A percentile compares a stretch with the other conserved stretches of the same genome.
phyloP scores from a whole-genome alignment of 2,888 invertebrate genomes.

The Cyclophora punctaria region DNA sequence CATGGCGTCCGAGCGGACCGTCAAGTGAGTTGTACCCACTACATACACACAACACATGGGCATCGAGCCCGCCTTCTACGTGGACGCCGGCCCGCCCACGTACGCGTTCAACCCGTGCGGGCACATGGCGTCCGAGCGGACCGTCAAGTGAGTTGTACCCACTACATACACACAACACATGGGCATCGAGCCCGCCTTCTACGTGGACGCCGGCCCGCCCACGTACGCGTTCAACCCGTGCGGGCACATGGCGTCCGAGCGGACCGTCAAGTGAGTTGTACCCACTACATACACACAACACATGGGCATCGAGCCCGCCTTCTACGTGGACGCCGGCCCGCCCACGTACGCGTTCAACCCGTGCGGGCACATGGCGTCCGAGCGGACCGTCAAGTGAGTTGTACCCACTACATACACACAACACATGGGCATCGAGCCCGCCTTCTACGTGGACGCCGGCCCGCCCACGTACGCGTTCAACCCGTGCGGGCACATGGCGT shows the following conservation, averaged over 20 bases:
- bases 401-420: too few species aligned
- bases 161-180: constrained; percentile 57
- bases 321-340: constrained; percentile 95
- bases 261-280: too few species aligned
- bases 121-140: neutral
- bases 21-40: too few species aligned
- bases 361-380: too few species aligned
- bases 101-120: constrained; percentile 99
- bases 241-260: too few species aligned
- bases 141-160: too few species aligned
- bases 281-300: too few species aligned
- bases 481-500: constrained; percentile 84
- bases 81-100: constrained; percentile 93
- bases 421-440: constrained; percentile 95
- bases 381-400: too few species aligned
- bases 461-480: constrained; percentile 97
- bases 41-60: constrained; percentile 79
- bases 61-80: constrained; percentile 97
- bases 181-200: constrained; percentile 98
- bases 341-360: constrained; percentile 98
- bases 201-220: constrained; percentile 94
- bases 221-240: constrained; percentile 88
- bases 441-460: constrained; percentile 96
- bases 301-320: constrained; percentile 98
- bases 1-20: too few species aligned